Conservation (phyloP, 2,888 invertebrate genomes). For the Beris morrisii region DNA sequence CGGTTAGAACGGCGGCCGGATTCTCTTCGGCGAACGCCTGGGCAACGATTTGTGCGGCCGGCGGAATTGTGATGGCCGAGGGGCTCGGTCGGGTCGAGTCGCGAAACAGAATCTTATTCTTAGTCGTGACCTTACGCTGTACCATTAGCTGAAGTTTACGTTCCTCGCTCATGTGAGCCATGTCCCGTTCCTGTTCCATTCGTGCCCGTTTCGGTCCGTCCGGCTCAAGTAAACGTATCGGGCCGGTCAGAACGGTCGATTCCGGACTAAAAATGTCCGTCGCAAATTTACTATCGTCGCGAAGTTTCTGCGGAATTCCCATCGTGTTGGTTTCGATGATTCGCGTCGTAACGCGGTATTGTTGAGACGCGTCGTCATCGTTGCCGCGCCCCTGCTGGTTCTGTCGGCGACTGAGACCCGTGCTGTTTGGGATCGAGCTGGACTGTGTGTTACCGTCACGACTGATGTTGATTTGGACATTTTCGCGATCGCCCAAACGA, state of each 20-base stretch:
- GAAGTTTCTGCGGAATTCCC: conserved; percentile 14
- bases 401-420: neutral
- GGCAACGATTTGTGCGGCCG: conserved; percentile 30
- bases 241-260: conserved; percentile 21
- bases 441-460: conserved; percentile 4
- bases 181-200: conserved; percentile 25
- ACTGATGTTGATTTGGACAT: conserved; percentile 19
- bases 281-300: conserved; percentile 21
- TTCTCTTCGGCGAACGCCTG: conserved; percentile 27
- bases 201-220: conserved; percentile 7
- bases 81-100: conserved; percentile 23
- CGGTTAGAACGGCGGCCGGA: conserved; percentile 24
- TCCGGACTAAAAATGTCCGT: conserved; percentile 28
- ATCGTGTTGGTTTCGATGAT: conserved; percentile 18
- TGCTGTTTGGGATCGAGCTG: neutral
- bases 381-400: neutral
- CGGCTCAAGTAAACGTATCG: conserved; percentile 27
- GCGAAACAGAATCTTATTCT: conserved; percentile 24
- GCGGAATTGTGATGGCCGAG: conserved; percentile 21
- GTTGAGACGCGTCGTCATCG: neutral
- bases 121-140: conserved; percentile 28
- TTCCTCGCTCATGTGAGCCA: conserved; percentile 27
- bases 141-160: conserved; percentile 26
- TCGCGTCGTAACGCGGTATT: conserved; percentile 13
- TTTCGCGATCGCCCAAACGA: neutral